These are phyloP conservation scores for Panonychus citri DNA, from an alignment of 1,140 invertebrate genomes.

Conservation along the genomic window DNA sequence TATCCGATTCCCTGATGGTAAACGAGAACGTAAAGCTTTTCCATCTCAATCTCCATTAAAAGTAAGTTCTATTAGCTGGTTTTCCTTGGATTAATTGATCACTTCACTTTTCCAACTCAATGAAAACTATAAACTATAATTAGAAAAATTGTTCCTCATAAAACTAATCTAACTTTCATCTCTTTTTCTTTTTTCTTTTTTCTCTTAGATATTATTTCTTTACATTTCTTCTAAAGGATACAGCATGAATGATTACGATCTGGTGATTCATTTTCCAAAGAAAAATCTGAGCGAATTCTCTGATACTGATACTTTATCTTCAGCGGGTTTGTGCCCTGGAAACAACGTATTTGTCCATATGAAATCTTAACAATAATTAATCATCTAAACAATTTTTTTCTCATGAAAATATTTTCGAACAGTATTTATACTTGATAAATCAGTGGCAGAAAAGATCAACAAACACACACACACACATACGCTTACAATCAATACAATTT, in stretches of 20 bases:
- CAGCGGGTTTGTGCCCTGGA: constrained; percentile 24
- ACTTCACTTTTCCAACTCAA: too few relatives aligned
- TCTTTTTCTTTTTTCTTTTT: not conserved
- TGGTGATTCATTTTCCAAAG: constrained; percentile 28
- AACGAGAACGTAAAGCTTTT: constrained; percentile 21
- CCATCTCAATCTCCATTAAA: constrained; percentile 24
- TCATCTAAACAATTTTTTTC: not conserved
- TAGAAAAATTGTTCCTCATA: not conserved
- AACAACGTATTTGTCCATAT: constrained; percentile 28
- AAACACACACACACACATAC: too few relatives aligned
- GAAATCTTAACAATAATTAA: constrained; percentile 9
- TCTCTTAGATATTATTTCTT: constrained; percentile 23
- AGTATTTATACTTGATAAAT: not conserved
- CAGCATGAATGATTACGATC: constrained; percentile 23
- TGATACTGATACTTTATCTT: constrained; percentile 21
- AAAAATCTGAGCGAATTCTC: constrained; percentile 23
- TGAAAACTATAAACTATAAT: not conserved
- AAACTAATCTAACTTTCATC: not conserved
- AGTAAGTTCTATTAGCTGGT: constrained; percentile 15
- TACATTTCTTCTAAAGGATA: constrained; percentile 24
- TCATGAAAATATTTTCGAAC: not conserved
- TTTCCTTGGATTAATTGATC: not conserved
- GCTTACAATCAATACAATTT: too few relatives aligned
- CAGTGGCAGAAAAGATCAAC: too few relatives aligned
- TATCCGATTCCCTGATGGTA: constrained; percentile 25